These are phyloP conservation scores for Tachyglossus aculeatus DNA, from an alignment of 2,797 vertebrate genomes.

Conservation along the genomic window DNA sequence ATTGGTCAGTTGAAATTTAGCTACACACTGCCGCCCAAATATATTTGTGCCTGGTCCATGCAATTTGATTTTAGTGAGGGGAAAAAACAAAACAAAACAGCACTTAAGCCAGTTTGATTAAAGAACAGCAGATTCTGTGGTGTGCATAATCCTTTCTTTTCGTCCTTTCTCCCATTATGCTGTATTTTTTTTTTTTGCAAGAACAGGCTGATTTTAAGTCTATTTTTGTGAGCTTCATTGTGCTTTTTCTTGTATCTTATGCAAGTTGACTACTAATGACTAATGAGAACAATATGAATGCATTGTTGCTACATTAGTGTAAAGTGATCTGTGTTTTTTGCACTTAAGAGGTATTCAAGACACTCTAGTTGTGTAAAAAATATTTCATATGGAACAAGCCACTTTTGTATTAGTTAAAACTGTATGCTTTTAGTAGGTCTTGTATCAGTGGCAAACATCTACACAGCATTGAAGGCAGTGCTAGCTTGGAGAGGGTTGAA, in stretches of 20 bases:
- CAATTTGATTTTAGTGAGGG: constrained; percentile 70
- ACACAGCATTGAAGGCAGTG: constrained; percentile 76
- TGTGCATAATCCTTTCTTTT: constrained; percentile 82
- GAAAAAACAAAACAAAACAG: constrained; percentile 59
- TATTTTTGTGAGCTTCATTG: constrained; percentile 85
- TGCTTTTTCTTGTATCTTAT: constrained; percentile 83
- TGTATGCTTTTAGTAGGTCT: constrained; percentile 86
- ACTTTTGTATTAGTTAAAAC: constrained; percentile 86
- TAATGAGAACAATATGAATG: constrained; percentile 93
- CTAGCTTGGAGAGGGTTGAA: constrained; percentile 85
- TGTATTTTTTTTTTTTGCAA: constrained; percentile 75
- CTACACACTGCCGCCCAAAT: constrained; percentile 79
- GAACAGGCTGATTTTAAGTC: constrained; percentile 80
- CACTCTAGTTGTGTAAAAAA: constrained; percentile 77
- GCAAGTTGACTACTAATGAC: constrained; percentile 87
- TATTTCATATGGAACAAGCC: constrained; percentile 80
- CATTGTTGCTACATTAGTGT: constrained; percentile 90
- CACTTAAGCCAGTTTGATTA: constrained; percentile 69
- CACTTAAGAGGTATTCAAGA: constrained; percentile 83
- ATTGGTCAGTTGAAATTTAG: constrained; percentile 74
- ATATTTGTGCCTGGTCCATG: constrained; percentile 78
- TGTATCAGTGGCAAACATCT: constrained; percentile 84
- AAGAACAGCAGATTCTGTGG: constrained; percentile 77
- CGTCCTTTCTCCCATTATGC: constrained; percentile 71
- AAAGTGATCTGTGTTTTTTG: constrained; percentile 88